Conservation (phyloP, 2,888 invertebrate genomes). For the Aporophyla nigra region DNA sequence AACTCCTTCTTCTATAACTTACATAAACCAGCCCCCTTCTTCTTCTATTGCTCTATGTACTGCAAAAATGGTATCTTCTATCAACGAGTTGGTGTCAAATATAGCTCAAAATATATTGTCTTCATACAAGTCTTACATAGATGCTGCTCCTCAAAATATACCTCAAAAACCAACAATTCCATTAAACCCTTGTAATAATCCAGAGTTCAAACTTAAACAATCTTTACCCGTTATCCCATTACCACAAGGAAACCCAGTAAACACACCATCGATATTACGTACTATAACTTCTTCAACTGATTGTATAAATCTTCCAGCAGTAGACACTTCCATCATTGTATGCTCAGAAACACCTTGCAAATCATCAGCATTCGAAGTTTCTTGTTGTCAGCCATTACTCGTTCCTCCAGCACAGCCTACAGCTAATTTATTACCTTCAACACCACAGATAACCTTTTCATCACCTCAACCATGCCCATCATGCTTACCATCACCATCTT, state of each 20-base stretch:
- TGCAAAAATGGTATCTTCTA: slow-evolving; percentile 32
- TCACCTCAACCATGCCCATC: slow-evolving; percentile 39
- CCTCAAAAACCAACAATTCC: background rate
- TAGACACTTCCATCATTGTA: background rate
- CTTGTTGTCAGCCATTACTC: background rate
- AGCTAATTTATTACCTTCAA: background rate
- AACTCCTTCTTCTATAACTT: slow-evolving; percentile 1
- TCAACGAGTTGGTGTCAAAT: slow-evolving; percentile 48
- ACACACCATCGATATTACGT: background rate
- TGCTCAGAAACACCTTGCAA: slow-evolving; percentile 1
- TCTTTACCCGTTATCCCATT: background rate
- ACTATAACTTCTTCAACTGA: background rate
- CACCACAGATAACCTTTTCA: slow-evolving; percentile 23
- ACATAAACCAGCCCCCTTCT: slow-evolving; percentile 17
- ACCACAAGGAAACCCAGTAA: background rate
- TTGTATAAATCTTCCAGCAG: background rate
- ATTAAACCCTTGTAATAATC: background rate
- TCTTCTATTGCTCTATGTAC: slow-evolving; percentile 15
- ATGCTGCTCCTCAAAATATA: background rate
- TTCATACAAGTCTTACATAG: slow-evolving; percentile 16
- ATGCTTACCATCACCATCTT: slow-evolving; percentile 51
- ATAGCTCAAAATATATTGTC: slow-evolving; percentile 38
- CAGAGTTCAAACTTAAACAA: background rate
- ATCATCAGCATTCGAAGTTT: background rate
- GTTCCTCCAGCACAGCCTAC: background rate